A percentile compares a stretch with the other conserved stretches of the same genome.
Conservation (phyloP, 2,888 invertebrate species). For the Lymantria monacha region DNA sequence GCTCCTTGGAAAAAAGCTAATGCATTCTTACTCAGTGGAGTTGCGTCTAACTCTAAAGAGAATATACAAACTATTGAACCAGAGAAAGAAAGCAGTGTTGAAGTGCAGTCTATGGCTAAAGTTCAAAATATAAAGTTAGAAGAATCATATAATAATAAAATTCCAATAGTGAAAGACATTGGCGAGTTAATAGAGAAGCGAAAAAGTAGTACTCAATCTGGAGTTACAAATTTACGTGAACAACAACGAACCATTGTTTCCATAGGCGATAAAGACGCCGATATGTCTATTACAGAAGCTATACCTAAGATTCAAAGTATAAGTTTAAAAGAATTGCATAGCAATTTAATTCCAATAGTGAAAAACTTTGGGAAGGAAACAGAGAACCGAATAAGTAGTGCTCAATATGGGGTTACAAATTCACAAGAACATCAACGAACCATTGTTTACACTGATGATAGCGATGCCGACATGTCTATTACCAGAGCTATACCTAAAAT, state of each 20-base stretch:
- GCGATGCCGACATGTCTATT: slow-evolving; percentile 11
- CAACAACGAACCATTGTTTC: slow-evolving; percentile 4
- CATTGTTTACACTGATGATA: slow-evolving; percentile 6
- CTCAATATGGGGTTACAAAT: slow-evolving; percentile 4
- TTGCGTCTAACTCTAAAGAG: background rate
- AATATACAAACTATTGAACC: background rate
- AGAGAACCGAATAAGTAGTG: slow-evolving; percentile 13
- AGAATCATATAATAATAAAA: too few species aligned
- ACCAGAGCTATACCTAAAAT: slow-evolving; percentile 16
- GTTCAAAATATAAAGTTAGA: too few species aligned
- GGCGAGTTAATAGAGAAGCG: background rate
- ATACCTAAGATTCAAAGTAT: too few species aligned
- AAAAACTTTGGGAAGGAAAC: background rate
- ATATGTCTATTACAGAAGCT: slow-evolving; percentile 20
- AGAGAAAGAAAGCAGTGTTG: too few species aligned
- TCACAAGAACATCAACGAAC: slow-evolving; percentile 4
- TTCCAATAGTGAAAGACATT: background rate
- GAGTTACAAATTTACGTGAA: background rate
- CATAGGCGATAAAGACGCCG: slow-evolving; percentile 5
- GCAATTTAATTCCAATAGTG: too few species aligned
- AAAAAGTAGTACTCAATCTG: slow-evolving; percentile 18
- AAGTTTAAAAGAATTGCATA: too few species aligned
- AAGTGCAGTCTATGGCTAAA: too few species aligned
- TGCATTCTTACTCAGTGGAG: slow-evolving; percentile 9
- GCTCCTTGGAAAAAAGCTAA: slow-evolving; percentile 14